These are phyloP conservation scores for Bombus sylvicola DNA, from an alignment of 1,140 invertebrate species.

Conservation along the genomic window DNA sequence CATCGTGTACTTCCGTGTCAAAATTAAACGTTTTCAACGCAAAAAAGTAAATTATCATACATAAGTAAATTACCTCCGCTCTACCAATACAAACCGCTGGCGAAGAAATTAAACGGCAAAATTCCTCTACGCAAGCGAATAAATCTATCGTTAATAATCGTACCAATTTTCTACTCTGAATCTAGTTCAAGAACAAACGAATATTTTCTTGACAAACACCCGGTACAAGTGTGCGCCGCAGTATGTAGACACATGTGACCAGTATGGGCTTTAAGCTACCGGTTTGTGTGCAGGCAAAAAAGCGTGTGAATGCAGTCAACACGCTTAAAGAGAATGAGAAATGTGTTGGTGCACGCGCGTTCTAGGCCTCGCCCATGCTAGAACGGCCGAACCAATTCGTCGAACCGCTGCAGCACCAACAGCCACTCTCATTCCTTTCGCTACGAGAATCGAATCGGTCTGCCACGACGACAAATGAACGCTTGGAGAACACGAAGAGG, in stretches of 20 bases:
- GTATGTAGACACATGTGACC: slow-evolving; percentile 13
- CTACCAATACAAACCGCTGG: no score
- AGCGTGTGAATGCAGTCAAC: slow-evolving; percentile 3
- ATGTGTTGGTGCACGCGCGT: slow-evolving; percentile 26
- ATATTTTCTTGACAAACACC: slow-evolving; percentile 20
- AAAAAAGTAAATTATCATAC: background rate
- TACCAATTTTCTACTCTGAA: background rate
- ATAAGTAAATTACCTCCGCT: no score
- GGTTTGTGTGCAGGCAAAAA: slow-evolving; percentile 31
- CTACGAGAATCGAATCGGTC: slow-evolving; percentile 47
- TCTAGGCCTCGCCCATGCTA: slow-evolving; percentile 61
- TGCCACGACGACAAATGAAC: slow-evolving; percentile 65
- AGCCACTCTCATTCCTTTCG: slow-evolving; percentile 50
- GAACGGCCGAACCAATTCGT: slow-evolving; percentile 54
- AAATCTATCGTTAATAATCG: background rate
- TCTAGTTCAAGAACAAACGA: background rate
- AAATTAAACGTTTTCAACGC: background rate
- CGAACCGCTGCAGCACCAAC: slow-evolving; percentile 42
- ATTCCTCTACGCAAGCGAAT: background rate
- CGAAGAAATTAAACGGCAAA: background rate
- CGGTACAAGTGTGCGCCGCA: background rate
- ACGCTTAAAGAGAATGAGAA: background rate
- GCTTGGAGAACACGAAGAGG: background rate
- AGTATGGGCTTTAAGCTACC: slow-evolving; percentile 37
- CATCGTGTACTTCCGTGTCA: background rate